These are phyloP conservation scores for Vollenhovia emeryi DNA, from an alignment of 1,140 invertebrate species.

Conservation along the genomic window DNA sequence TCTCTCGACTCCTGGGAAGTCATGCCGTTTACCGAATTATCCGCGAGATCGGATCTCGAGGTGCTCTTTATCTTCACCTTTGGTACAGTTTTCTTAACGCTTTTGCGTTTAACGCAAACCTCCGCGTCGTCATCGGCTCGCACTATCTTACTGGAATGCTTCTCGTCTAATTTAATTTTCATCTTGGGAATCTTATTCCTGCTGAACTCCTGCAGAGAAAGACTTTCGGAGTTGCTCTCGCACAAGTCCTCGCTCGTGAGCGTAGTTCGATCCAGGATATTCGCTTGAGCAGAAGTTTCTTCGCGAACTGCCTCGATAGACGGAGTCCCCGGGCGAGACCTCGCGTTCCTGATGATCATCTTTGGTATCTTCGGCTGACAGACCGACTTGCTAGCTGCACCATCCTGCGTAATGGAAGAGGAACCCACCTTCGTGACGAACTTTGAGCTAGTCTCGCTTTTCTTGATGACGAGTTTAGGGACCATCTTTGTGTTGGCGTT, in stretches of 20 bases:
- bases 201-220: conserved; percentile 52
- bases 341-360: conserved; percentile 83
- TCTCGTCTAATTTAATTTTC: conserved; percentile 82
- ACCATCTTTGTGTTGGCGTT: conserved; percentile 67
- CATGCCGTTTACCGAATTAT: neutral
- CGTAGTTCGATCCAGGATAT: neutral
- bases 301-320: conserved; percentile 73
- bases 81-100: conserved; percentile 74
- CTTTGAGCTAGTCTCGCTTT: conserved; percentile 73
- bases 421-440: conserved; percentile 14
- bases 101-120: conserved; percentile 62
- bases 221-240: conserved; percentile 46
- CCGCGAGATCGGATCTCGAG: neutral
- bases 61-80: conserved; percentile 80
- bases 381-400: conserved; percentile 15
- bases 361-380: conserved; percentile 81
- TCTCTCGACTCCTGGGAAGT: neutral
- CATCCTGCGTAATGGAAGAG: neutral
- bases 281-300: conserved; percentile 23
- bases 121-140: conserved; percentile 70
- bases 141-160: conserved; percentile 68
- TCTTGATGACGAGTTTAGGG: conserved; percentile 81
- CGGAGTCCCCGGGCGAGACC: conserved; percentile 81
- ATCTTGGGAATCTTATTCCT: conserved; percentile 81
- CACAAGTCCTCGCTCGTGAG: conserved; percentile 9